Base-by-base conservation (phyloP, 2,797 vertebrate species). In the Buceros bicornis region DNA sequence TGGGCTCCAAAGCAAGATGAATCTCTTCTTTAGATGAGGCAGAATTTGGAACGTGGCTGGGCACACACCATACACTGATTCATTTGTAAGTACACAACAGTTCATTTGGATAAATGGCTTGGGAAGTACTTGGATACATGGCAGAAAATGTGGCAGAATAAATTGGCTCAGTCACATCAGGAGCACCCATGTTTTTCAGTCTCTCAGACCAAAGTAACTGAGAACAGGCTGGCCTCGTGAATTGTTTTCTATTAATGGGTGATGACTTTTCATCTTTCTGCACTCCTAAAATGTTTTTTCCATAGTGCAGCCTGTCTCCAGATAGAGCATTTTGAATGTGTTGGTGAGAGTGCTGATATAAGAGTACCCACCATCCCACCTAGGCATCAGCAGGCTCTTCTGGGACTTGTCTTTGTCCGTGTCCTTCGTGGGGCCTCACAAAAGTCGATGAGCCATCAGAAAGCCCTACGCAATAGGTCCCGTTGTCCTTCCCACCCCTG, bases 321-420 rank as follows among this genome's bases (percentile, higher is more conserved):
- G 17, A 19, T 3, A 4, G 22, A 81, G 69, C 10, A 5, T 45
- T n/a, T 70, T 51, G 54, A n/a, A 6, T 1, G 1, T 6, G 5
- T 8, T 35, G 40, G 17, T 35, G 42, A 48, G 9, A 57, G 76
- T 10, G 12, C 43, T 47, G 33, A 10, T 50, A 12, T 1, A 26
- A 17, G 25, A 56, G 45, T 42, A 13, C n/a, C 42, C 65, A 19
- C 29, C 43, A 12, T 15, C 48, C 67, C 26, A 33, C 11, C 6
- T 18, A n/a, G 25, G 5, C 10, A 0, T n/a, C 69, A 33, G n/a
- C 42, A 18, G 50, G 28, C 25, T 61, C 73, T 13, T 62, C 74
- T 78, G 80, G 21, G 50, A 13, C 50, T 82, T 19, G 28, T 3
- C 48, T n/a, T 28, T 29, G 6, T 31, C 48, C 48, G 25, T 29